Base-by-base conservation (phyloP, 2,113 vertebrate genomes). In the Colinus virginianus region DNA sequence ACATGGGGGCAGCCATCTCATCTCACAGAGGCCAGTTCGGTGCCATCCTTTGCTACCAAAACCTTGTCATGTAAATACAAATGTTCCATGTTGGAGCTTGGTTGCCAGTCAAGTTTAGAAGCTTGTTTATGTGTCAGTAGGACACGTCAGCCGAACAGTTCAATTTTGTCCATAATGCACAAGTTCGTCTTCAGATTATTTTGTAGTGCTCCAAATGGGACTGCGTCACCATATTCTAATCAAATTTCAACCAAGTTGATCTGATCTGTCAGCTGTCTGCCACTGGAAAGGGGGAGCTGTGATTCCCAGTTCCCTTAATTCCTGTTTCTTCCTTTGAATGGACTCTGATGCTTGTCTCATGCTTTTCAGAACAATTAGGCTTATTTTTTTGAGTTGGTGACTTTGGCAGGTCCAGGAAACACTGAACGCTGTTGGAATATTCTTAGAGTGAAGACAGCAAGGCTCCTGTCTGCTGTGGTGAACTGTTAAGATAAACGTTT, bases 331-430 rank as follows among this genome's bases (percentile, higher is more conserved):
- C 56, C 26, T n/a, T 56, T 84, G 38, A 75, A 36, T 72, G 85
- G 53, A 19, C 58, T 90, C 90, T 76, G 72, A 58, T 86, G 69
- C 34, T 87, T 88, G 77, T 92, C 74, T 34, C 20, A 11, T 3
- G 38, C 21, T 20, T 93, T 94, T 92, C 84, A 75, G 71, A 93
- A 80, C 19, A 74, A 42, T 84, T 83, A 92, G 32, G 22, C 56
- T 75, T 74, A 4, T 32, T 86, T 90, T 72, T 88, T 40, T 22
- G 38, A 75, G 17, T 56, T 78, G 40, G 3, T 34, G 36, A 61
- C 23, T 81, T 86, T 84, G 34, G 12, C 69, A 77, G 34, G 62
- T 89, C 70, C 62, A 75, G 20, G 34, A 71, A 87, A 84, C 15
- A 32, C 51, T 16, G 53, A 19, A 67, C 86, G 34, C 32, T 90